A percentile compares a stretch with the other conserved stretches of the same genome.
phyloP scores from a whole-genome alignment of 1,140 invertebrate genomes.

The Mactra quadrangularis region DNA sequence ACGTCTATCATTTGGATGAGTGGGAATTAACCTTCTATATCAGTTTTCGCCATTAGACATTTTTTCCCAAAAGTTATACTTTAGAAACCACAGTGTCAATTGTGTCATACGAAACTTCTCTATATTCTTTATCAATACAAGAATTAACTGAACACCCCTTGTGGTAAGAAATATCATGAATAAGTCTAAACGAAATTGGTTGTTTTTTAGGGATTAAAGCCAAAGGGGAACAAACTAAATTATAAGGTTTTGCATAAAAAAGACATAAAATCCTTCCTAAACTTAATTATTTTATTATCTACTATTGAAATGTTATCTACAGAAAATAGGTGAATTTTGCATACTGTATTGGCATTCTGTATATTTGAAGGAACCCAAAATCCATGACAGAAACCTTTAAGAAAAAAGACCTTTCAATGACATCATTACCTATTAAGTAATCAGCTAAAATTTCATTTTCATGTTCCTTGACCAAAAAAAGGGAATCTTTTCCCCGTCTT shows the following conservation, averaged over 20 bases:
- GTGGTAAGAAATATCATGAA: too few relatives aligned
- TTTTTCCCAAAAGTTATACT: slow-evolving; percentile 7
- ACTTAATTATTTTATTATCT: background rate
- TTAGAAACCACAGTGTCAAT: slow-evolving; percentile 33
- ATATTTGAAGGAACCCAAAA: background rate
- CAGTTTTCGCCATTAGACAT: slow-evolving; percentile 23
- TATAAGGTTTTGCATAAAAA: background rate
- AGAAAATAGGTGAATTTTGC: slow-evolving; percentile 5
- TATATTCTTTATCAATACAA: slow-evolving; percentile 29
- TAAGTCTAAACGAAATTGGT: too few relatives aligned
- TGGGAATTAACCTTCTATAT: slow-evolving; percentile 42
- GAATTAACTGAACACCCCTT: slow-evolving; percentile 4
- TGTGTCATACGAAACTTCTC: slow-evolving; percentile 15
- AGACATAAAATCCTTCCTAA: background rate
- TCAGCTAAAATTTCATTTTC: background rate
- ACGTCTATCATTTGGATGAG: slow-evolving; percentile 19
- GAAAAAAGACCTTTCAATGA: background rate
- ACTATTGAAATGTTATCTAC: background rate
- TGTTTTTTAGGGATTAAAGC: slow-evolving; percentile 23
- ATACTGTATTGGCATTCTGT: too few relatives aligned
- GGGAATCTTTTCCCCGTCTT: too few relatives aligned
- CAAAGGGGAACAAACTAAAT: slow-evolving; percentile 25
- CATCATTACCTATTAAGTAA: background rate
- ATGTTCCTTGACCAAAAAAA: too few relatives aligned
- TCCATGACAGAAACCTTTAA: background rate